A percentile compares a stretch with the other conserved stretches of the same genome.
phyloP scores from a whole-genome alignment of 2,797 vertebrate genomes.

The Alcedo quadribrachys region DNA sequence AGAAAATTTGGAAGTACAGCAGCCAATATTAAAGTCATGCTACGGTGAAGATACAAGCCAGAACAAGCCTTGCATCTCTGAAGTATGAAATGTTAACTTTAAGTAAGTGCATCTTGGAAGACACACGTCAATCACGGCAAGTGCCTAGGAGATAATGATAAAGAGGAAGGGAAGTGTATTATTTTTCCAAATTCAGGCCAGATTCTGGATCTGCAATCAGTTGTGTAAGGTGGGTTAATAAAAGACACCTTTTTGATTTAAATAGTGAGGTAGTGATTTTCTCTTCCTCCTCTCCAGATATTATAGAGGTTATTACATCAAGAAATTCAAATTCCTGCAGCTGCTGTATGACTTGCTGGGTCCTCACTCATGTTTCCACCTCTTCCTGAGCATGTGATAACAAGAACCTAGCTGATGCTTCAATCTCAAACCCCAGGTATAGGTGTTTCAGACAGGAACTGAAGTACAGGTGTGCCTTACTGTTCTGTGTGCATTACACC shows the following conservation, averaged over 20 bases:
- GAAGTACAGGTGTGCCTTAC: background rate
- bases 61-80: background rate
- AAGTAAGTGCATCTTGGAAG: background rate
- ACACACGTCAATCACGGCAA: background rate
- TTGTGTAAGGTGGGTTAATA: background rate
- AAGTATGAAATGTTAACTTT: background rate
- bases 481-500: background rate
- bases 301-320: background rate
- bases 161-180: background rate
- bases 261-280: background rate
- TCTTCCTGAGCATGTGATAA: background rate
- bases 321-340: background rate
- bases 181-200: background rate
- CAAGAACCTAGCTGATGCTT: background rate
- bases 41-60: background rate
- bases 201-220: background rate
- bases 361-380: background rate
- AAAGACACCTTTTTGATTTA: background rate
- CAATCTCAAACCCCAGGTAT: background rate
- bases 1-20: constrained; percentile 6
- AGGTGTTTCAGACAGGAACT: background rate
- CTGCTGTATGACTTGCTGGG: background rate
- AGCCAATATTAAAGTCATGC: background rate
- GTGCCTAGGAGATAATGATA: background rate
- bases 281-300: background rate